Evolutionary conservation across 2,888 invertebrate species (phyloP).

Genomic region (Scrobipalpa atriplicella): DNA sequence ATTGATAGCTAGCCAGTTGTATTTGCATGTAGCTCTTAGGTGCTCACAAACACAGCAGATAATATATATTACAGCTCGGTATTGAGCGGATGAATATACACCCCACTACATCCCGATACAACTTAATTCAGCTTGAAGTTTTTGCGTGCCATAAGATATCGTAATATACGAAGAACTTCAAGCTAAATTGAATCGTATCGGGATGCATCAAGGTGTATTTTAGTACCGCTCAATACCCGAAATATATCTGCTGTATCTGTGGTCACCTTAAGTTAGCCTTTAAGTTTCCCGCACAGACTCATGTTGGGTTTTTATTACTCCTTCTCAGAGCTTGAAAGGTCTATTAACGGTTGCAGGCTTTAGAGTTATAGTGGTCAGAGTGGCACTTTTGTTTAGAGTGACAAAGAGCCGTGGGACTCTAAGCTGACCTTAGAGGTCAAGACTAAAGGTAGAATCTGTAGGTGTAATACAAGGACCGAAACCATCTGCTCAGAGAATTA

Average conservation of each 20-base stretch:
- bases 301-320: conserved; percentile 12
- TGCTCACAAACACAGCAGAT: no score
- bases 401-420: conserved; percentile 5
- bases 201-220: no score
- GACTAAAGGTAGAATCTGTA: background rate
- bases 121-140: no score
- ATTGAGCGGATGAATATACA: no score
- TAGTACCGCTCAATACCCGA: no score
- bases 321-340: background rate
- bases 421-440: conserved; percentile 10
- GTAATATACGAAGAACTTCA: no score
- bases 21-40: conserved; percentile 66
- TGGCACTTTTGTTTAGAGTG: conserved; percentile 10
- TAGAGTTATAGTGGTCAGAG: conserved; percentile 1
- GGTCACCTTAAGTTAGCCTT: no score
- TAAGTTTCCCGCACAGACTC: background rate
- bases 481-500: background rate
- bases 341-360: conserved; percentile 7
- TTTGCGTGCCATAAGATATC: no score
- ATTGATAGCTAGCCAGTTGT: conserved; percentile 57
- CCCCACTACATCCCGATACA: no score
- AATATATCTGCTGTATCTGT: no score
- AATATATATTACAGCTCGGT: no score
- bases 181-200: no score
- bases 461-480: conserved; percentile 7